Conservation (phyloP, 2,797 vertebrate species). For the Streptopelia turtur region DNA sequence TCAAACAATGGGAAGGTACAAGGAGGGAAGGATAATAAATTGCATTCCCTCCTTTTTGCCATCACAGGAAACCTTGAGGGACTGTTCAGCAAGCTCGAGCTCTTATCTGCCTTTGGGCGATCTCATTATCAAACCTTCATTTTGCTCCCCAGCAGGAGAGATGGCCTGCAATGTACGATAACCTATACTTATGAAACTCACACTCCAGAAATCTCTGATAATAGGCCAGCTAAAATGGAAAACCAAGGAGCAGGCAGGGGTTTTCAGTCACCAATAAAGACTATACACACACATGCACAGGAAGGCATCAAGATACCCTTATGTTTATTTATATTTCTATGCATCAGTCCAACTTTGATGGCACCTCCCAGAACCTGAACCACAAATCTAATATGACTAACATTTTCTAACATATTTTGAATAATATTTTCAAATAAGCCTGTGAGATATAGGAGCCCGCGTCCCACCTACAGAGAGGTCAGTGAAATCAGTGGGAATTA, state of each 20-base stretch:
- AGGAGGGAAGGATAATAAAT: conserved; percentile 71
- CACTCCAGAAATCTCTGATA: conserved; percentile 76
- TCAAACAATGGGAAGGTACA: conserved; percentile 49
- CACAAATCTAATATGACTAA: not conserved
- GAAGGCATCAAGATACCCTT: not conserved
- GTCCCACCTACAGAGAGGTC: conserved; percentile 8
- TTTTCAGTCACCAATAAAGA: conserved; percentile 40
- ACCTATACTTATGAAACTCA: conserved; percentile 79
- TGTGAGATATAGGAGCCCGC: not conserved
- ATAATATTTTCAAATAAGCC: not conserved
- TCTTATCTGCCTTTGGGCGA: conserved; percentile 77
- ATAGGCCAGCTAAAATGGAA: conserved; percentile 71
- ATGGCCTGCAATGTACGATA: conserved; percentile 78
- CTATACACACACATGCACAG: not conserved
- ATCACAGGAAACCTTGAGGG: conserved; percentile 71
- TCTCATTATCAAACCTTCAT: conserved; percentile 73
- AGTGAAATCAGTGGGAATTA: conserved; percentile 38
- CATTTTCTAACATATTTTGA: not conserved
- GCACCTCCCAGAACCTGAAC: not conserved
- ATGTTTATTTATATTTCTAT: not conserved
- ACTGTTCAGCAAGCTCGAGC: conserved; percentile 73
- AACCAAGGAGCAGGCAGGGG: conserved; percentile 64
- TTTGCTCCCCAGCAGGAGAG: conserved; percentile 76
- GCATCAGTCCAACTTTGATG: not conserved
- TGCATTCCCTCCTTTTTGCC: conserved; percentile 68